A percentile compares a stretch with the other conserved stretches of the same genome.
Conservation (phyloP, 2,888 invertebrate genomes). For the Plusia festucae region DNA sequence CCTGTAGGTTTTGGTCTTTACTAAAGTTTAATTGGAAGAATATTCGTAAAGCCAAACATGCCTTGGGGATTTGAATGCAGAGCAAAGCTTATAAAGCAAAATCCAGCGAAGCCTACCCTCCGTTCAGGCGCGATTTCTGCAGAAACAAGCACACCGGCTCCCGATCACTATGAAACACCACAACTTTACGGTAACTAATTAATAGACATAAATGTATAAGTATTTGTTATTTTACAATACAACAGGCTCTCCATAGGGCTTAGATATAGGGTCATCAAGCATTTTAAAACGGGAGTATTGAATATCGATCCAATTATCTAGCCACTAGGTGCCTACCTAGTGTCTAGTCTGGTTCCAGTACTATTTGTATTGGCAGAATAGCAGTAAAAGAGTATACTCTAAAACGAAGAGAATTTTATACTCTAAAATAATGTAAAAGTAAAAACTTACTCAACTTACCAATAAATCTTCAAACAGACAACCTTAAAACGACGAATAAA, state of each 20-base stretch:
- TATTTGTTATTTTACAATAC: background rate
- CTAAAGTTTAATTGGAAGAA: background rate
- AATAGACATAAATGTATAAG: background rate
- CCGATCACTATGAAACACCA: constrained; percentile 72
- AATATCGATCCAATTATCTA: too few species aligned
- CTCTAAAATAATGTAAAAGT: too few species aligned
- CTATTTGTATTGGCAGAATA: too few species aligned
- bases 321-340: too few species aligned
- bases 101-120: constrained; percentile 69
- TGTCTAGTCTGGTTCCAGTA: too few species aligned
- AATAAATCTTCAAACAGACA: constrained; percentile 1
- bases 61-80: constrained; percentile 81
- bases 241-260: too few species aligned
- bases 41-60: constrained; percentile 59
- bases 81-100: constrained; percentile 74
- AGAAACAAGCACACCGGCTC: constrained; percentile 66
- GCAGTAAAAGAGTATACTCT: too few species aligned
- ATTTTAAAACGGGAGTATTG: too few species aligned
- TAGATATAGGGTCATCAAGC: too few species aligned
- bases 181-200: constrained; percentile 68
- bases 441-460: too few species aligned
- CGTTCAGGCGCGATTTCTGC: constrained; percentile 52
- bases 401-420: too few species aligned
- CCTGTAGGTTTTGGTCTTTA: background rate
- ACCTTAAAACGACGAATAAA: background rate